A percentile compares a stretch with the other conserved stretches of the same genome.
phyloP scores from a whole-genome alignment of 2,797 vertebrate genomes.

The Huso huso region DNA sequence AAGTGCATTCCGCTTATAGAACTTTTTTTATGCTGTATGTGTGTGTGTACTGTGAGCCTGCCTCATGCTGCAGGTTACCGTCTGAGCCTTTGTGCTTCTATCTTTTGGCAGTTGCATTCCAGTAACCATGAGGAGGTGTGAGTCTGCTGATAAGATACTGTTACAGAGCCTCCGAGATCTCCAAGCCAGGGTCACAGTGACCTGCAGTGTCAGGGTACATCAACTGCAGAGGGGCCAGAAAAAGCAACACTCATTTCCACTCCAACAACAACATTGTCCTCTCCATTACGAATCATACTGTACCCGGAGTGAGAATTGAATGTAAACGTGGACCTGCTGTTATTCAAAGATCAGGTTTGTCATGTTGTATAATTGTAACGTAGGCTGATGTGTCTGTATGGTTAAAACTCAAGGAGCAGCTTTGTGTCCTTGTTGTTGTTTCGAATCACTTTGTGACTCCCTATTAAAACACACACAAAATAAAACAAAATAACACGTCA shows the following conservation, averaged over 20 bases:
- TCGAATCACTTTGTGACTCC: no score
- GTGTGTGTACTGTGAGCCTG: neutral
- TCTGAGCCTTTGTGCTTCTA: constrained; percentile 26
- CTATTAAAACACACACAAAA: no score
- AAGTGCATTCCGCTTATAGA: no score
- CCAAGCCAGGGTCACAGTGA: constrained; percentile 56
- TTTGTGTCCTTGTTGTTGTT: no score
- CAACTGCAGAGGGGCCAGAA: constrained; percentile 46
- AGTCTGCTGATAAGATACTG: constrained; percentile 61
- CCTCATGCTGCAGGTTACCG: neutral
- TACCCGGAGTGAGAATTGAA: no score
- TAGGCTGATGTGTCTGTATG: no score
- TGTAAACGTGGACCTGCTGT: no score
- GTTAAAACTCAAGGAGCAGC: no score
- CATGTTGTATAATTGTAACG: no score
- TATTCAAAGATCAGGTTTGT: no score
- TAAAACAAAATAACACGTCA: no score
- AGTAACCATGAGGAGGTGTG: constrained; percentile 51
- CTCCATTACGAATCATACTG: no score
- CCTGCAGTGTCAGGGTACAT: constrained; percentile 47
- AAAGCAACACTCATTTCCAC: constrained; percentile 34
- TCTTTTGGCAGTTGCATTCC: constrained; percentile 53
- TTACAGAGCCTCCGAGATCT: constrained; percentile 41
- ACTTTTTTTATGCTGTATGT: neutral
- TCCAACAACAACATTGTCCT: neutral